These are phyloP conservation scores for Diplazon laetatorius DNA, from an alignment of 2,888 invertebrate genomes.

Conservation along the genomic window DNA sequence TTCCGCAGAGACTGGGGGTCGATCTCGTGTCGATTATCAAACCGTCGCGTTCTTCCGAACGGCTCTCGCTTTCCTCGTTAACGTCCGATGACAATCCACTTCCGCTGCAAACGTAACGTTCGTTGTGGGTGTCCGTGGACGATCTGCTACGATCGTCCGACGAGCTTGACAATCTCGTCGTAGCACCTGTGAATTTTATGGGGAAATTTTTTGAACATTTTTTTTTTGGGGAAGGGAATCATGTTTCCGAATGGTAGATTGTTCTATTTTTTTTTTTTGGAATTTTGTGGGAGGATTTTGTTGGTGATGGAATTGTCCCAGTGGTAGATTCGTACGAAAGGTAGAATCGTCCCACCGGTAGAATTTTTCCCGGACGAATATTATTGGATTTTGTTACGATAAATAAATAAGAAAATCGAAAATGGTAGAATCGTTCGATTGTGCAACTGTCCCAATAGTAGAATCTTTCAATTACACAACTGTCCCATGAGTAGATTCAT, in stretches of 20 bases:
- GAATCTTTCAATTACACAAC: background rate
- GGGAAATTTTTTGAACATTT: no score
- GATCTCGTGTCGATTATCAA: constrained; percentile 71
- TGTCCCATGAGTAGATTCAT: no score
- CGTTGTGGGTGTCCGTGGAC: constrained; percentile 53
- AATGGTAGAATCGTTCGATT: no score
- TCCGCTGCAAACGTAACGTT: constrained; percentile 35
- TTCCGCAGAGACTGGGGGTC: constrained; percentile 71
- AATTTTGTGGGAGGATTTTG: background rate
- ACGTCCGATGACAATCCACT: constrained; percentile 74
- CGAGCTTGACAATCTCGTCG: constrained; percentile 57
- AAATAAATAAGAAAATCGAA: no score
- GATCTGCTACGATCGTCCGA: constrained; percentile 70
- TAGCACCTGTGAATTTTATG: constrained; percentile 13
- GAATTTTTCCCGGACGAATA: no score
- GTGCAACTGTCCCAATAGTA: background rate
- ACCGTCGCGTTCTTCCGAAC: constrained; percentile 77
- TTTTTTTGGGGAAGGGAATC: no score
- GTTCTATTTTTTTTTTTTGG: no score
- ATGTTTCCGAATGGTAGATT: no score
- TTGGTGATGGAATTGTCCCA: background rate
- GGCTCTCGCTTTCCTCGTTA: constrained; percentile 75
- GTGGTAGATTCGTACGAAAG: background rate
- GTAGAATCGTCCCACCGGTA: no score
- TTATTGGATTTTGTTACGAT: no score